Percentiles rank a stretch among this genome's conserved stretches.
Evolutionary conservation across 2,113 vertebrate species (phyloP).

Genomic region (Marcusenius ussheri): DNA sequence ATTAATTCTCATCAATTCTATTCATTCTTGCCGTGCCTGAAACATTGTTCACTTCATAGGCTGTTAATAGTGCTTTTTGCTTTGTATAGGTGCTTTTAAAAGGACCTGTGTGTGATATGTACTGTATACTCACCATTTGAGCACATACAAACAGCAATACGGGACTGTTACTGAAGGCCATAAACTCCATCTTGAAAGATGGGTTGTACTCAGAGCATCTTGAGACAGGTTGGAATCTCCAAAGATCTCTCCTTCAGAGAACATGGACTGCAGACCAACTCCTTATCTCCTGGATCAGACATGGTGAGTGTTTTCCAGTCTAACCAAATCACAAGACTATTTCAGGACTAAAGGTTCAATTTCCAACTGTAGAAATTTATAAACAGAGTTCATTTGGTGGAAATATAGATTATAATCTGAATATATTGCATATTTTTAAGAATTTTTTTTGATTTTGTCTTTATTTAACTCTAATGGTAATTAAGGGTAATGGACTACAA

Average conservation of each 20-base stretch:
- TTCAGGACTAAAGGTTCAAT: neutral
- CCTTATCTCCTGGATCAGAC: neutral
- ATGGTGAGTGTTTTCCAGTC: neutral
- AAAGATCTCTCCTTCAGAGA: neutral
- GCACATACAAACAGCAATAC: neutral
- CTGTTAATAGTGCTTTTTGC: neutral
- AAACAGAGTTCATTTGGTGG: neutral
- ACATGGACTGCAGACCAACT: neutral
- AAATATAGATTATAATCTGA: neutral
- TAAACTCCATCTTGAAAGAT: conserved; percentile 6
- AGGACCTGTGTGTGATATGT: neutral
- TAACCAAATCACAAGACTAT: neutral
- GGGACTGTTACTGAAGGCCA: neutral
- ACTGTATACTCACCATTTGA: neutral
- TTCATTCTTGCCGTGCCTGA: neutral
- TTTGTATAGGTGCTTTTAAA: neutral
- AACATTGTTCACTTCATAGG: neutral
- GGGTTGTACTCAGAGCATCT: conserved; percentile 1
- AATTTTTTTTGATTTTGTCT: neutral
- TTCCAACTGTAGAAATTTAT: neutral
- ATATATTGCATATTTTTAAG: neutral
- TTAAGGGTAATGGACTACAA: neutral
- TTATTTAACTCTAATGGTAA: neutral
- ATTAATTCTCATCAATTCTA: neutral
- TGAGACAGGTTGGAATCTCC: neutral